Evolutionary conservation across 2,888 invertebrate genomes (phyloP).

Genomic region (Seira musarum): DNA sequence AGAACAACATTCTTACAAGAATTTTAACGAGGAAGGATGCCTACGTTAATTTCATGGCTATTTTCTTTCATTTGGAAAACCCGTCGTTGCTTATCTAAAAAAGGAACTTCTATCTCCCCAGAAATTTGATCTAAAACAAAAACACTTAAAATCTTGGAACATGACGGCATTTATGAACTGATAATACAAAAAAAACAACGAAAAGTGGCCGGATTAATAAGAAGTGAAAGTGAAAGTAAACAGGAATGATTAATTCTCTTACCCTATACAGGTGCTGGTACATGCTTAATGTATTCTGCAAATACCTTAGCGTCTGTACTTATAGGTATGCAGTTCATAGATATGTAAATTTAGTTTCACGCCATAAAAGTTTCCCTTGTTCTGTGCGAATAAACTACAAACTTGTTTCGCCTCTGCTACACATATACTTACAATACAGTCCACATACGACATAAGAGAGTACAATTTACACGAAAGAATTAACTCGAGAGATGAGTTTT

Average conservation of each 20-base stretch:
- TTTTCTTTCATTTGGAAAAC: constrained; percentile 3
- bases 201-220: neutral
- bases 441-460: too few species aligned
- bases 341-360: too few species aligned
- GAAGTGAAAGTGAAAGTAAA: neutral
- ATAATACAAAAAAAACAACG: neutral
- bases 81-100: neutral
- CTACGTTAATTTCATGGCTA: constrained; percentile 11
- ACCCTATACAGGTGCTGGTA: neutral
- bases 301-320: too few species aligned
- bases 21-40: constrained; percentile 2
- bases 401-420: neutral
- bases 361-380: neutral
- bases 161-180: neutral
- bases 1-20: constrained; percentile 8
- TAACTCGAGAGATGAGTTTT: constrained; percentile 2
- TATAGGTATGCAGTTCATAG: too few species aligned
- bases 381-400: neutral
- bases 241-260: neutral
- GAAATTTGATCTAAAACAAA: neutral
- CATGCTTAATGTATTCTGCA: neutral
- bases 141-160: neutral
- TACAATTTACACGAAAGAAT: neutral
- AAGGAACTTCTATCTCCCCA: neutral
- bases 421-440: too few species aligned